These are phyloP conservation scores for Morone saxatilis DNA, from an alignment of 2,113 vertebrate species.

Conservation along the genomic window DNA sequence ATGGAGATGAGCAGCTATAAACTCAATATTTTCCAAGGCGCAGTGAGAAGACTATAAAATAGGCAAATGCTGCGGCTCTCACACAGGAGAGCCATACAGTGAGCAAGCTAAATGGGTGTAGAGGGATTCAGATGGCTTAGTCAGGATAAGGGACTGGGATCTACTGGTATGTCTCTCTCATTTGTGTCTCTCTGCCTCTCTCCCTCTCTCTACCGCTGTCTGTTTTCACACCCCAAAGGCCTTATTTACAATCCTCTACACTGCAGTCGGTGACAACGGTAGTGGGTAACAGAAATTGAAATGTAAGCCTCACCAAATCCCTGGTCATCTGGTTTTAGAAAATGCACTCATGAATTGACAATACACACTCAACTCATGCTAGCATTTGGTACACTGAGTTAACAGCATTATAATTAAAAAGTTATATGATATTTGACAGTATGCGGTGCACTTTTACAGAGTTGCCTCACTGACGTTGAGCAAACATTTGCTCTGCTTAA, in stretches of 20 bases:
- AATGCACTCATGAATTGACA: constrained; percentile 56
- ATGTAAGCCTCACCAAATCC: constrained; percentile 59
- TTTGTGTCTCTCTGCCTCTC: constrained; percentile 53
- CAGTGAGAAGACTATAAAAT: constrained; percentile 79
- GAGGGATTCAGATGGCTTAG: constrained; percentile 83
- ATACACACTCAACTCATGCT: constrained; percentile 22
- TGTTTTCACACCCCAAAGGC: constrained; percentile 71
- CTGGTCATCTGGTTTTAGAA: constrained; percentile 46
- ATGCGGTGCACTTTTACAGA: constrained; percentile 38
- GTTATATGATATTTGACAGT: constrained; percentile 29
- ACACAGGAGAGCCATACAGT: constrained; percentile 63
- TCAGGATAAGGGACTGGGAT: constrained; percentile 81
- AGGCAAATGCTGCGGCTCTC: constrained; percentile 67
- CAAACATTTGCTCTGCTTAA: constrained; percentile 77
- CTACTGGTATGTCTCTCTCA: constrained; percentile 70
- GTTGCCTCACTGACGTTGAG: constrained; percentile 59
- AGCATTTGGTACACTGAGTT: constrained; percentile 30
- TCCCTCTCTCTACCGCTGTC: constrained; percentile 48
- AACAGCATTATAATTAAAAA: constrained; percentile 60
- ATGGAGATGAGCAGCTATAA: constrained; percentile 85
- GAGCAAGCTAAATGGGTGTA: constrained; percentile 83
- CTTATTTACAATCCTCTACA: constrained; percentile 67
- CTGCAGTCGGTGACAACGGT: constrained; percentile 54
- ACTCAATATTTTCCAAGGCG: constrained; percentile 78
- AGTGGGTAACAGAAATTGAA: constrained; percentile 55